Base-by-base conservation (phyloP, 2,888 invertebrate genomes). In the Lutraria lutraria region DNA sequence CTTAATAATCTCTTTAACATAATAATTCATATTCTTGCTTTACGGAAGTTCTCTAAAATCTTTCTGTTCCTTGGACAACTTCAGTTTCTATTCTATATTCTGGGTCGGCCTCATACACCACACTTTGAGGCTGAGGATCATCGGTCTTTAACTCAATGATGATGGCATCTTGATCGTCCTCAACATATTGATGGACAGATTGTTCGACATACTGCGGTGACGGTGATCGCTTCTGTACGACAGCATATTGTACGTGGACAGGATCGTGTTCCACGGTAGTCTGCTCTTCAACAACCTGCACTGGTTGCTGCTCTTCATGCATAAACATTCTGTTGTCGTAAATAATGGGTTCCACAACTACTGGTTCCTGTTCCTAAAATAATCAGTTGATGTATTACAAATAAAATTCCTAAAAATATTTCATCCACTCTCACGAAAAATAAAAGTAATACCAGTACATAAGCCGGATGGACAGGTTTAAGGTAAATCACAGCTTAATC, bases 11-110 rank as follows among this genome's bases (percentile, higher is more conserved):
- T 60, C 60, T 60, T 21, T 21, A 68, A 25, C n/a, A 25, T 68
- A n/a, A 68, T 25, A n/a, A 25, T 12, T 68, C 63, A 68, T 68
- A 12, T 68, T 25, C 8, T 25, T 68, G 0, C 0, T 25, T 0
- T 21, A 72, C 6, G 0, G 34, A 16, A 34, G 29, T 19, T 76
- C 19, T 81, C n/a, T 81, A 81, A 34, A 81, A 81, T 81, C 53
- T n/a, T 53, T 81, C 81, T 2, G 82, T 83, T n/a, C 31, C 85
- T 83, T 31, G 31, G 25, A 85, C 88, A 56, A 89, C 60, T 60
- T 92, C 91, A 13, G 91, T 90, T 31, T 88, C 91, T 53, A 92
- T 92, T 85, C 86, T 85, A 84, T 88, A 92, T n/a, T 89, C 92
- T 10, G 80, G 60, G 25, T 88, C 92, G 15, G 86, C 63, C 3